Evolutionary conservation across 1,140 invertebrate genomes (phyloP).

Genomic region (Spodoptera frugiperda): DNA sequence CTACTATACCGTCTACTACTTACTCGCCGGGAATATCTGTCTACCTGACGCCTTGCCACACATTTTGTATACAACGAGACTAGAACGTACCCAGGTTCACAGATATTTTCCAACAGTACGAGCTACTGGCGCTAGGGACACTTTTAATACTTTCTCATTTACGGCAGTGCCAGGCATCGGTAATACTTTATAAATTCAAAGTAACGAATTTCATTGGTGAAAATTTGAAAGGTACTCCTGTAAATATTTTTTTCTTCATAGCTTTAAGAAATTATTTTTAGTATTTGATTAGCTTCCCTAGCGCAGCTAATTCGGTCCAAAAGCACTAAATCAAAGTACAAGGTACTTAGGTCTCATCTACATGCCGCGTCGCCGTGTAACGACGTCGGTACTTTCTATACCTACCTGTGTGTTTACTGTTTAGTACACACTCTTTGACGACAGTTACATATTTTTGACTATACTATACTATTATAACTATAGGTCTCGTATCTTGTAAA

Average conservation of each 20-base stretch:
- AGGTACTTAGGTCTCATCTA: constrained; percentile 52
- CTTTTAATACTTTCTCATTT: neutral
- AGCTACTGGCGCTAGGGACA: constrained; percentile 19
- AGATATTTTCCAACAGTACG: neutral
- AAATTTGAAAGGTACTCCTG: constrained; percentile 35
- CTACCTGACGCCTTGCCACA: no score
- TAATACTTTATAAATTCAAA: neutral
- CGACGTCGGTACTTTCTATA: neutral
- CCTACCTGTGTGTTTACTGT: constrained; percentile 22
- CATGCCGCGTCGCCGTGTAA: neutral
- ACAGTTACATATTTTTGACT: constrained; percentile 53
- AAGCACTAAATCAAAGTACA: constrained; percentile 56
- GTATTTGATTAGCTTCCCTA: constrained; percentile 13
- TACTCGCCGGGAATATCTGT: no score
- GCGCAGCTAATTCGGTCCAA: constrained; percentile 36
- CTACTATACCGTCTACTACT: neutral
- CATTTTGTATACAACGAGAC: no score
- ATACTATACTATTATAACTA: constrained; percentile 22
- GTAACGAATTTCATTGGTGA: neutral
- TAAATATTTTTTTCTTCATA: constrained; percentile 45
- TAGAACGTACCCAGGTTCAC: neutral
- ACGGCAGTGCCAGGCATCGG: neutral
- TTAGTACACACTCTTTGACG: constrained; percentile 31
- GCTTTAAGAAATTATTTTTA: constrained; percentile 42
- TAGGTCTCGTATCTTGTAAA: constrained; percentile 18